phyloP scores from a whole-genome alignment of 2,888 invertebrate species.

The Ditylenchus weischeri region DNA sequence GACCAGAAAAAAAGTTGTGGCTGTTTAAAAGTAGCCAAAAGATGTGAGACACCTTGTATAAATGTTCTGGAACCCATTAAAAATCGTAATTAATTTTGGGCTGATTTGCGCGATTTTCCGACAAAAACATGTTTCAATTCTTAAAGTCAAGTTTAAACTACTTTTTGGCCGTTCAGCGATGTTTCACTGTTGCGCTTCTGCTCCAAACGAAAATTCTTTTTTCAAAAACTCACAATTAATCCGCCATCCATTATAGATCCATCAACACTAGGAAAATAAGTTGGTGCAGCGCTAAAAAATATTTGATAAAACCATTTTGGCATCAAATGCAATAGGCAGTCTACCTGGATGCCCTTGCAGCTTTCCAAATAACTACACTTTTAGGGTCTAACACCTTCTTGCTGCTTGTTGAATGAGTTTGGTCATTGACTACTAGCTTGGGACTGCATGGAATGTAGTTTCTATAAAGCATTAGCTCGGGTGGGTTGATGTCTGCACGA shows the following conservation, averaged over 20 bases:
- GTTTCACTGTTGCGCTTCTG: no score
- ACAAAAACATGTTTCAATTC: no score
- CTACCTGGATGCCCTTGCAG: slow-evolving; percentile 50
- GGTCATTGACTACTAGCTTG: neutral
- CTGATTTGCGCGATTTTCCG: no score
- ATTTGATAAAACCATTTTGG: slow-evolving; percentile 64
- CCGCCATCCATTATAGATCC: slow-evolving; percentile 72
- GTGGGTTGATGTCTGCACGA: slow-evolving; percentile 83
- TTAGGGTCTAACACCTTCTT: slow-evolving; percentile 19
- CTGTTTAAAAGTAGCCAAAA: no score
- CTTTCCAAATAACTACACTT: slow-evolving; percentile 39
- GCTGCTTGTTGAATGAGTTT: slow-evolving; percentile 6
- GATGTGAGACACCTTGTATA: no score
- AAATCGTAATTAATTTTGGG: no score
- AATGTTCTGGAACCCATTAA: no score
- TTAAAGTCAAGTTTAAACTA: no score
- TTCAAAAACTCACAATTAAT: slow-evolving; percentile 32
- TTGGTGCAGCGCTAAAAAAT: slow-evolving; percentile 88
- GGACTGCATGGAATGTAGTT: slow-evolving; percentile 70
- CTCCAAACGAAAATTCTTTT: no score
- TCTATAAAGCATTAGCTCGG: slow-evolving; percentile 88
- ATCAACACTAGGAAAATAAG: slow-evolving; percentile 71
- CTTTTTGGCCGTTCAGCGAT: no score
- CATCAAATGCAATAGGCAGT: slow-evolving; percentile 12
- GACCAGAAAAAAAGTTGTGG: no score